phyloP scores from a whole-genome alignment of 2,888 invertebrate genomes.

The Melitaea athalia region DNA sequence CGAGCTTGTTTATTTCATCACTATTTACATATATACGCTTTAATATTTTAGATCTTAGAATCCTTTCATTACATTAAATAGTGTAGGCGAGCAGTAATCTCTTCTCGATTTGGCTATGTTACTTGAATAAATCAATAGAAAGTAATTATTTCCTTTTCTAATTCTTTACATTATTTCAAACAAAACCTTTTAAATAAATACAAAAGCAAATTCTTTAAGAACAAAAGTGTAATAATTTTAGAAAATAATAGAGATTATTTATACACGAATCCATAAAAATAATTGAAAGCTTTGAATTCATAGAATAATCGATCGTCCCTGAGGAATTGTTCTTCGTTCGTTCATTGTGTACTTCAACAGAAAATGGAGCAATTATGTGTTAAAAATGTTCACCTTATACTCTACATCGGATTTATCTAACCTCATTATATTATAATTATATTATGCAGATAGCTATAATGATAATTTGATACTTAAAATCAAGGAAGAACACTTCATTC shows the following conservation, averaged over 20 bases:
- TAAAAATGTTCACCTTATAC: slow-evolving; percentile 1
- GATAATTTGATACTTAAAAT: neutral
- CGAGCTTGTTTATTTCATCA: no score
- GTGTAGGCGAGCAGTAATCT: no score
- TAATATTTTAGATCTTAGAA: no score
- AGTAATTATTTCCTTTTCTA: no score
- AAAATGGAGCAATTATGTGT: slow-evolving; percentile 3
- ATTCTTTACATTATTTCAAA: no score
- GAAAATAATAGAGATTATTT: neutral
- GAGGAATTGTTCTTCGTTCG: neutral
- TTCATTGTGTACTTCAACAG: neutral
- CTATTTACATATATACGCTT: no score
- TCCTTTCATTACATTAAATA: no score
- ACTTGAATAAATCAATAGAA: no score
- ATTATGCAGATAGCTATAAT: neutral
- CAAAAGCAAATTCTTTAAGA: neutral
- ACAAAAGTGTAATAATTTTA: neutral
- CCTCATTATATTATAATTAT: neutral
- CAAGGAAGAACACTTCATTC: no score
- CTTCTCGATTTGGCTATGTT: no score
- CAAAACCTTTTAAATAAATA: neutral
- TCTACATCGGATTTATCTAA: neutral
- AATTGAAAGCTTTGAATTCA: neutral
- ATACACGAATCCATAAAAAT: neutral
- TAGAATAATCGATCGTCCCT: neutral